Evolutionary conservation across 2,797 vertebrate species (phyloP).

Genomic region (Hippocampus kuda): DNA sequence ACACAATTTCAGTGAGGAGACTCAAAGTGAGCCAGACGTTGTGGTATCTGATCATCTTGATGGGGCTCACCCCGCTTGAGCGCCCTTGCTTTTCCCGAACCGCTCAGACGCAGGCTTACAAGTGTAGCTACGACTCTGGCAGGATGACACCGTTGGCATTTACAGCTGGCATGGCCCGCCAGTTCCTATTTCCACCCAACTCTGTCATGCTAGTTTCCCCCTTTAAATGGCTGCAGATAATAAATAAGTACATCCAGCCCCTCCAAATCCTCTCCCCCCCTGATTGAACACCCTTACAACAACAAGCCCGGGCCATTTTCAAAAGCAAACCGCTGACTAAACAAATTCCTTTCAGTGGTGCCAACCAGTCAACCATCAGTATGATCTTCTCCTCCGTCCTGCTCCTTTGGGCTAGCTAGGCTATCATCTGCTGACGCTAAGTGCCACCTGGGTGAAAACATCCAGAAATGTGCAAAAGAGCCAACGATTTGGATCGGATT

Average conservation of each 20-base stretch:
- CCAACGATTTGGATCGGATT: slow-evolving; percentile 8
- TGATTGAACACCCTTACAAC: slow-evolving; percentile 64
- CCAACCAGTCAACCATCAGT: slow-evolving; percentile 51
- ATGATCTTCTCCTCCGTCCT: slow-evolving; percentile 59
- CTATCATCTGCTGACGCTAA: slow-evolving; percentile 25
- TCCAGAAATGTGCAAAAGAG: slow-evolving; percentile 3
- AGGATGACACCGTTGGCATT: slow-evolving; percentile 56
- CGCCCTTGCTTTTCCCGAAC: slow-evolving; percentile 27
- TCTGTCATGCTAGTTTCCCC: slow-evolving; percentile 55
- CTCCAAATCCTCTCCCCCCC: slow-evolving; percentile 66
- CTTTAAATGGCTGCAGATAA: slow-evolving; percentile 68
- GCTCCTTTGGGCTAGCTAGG: slow-evolving; percentile 45
- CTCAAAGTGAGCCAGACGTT: slow-evolving; percentile 28
- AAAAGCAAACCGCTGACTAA: slow-evolving; percentile 70
- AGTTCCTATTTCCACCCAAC: slow-evolving; percentile 66
- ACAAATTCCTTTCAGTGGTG: slow-evolving; percentile 65
- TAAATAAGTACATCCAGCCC: slow-evolving; percentile 72
- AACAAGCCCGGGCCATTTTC: slow-evolving; percentile 66
- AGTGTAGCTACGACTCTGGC: slow-evolving; percentile 53
- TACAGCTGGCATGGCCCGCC: slow-evolving; percentile 61
- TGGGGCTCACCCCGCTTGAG: slow-evolving; percentile 25
- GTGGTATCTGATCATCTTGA: slow-evolving; percentile 45
- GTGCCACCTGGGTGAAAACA: slow-evolving; percentile 27
- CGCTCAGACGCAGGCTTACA: slow-evolving; percentile 21
- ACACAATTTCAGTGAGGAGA: slow-evolving; percentile 17